Conservation (phyloP, 2,888 invertebrate genomes). For the Lucinisca nassula region DNA sequence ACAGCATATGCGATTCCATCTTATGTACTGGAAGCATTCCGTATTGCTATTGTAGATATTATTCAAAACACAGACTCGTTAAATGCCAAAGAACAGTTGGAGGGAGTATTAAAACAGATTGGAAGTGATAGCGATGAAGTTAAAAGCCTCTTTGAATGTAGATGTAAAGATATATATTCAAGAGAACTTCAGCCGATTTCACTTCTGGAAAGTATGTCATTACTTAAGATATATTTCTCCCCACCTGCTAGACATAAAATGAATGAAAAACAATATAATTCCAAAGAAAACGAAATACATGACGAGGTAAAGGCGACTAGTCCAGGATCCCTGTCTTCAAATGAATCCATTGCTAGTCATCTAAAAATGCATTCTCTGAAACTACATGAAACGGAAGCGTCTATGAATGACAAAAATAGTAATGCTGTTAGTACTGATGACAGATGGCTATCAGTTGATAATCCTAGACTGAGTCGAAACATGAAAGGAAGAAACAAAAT, state of each 20-base stretch:
- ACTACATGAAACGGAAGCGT: no score
- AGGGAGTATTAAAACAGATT: conserved; percentile 12
- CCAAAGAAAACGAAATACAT: neutral
- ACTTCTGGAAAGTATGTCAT: conserved; percentile 39
- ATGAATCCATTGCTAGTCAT: neutral
- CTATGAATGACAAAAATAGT: neutral
- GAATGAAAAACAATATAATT: neutral
- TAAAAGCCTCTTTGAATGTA: conserved; percentile 26
- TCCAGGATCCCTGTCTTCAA: neutral
- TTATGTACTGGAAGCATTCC: conserved; percentile 23
- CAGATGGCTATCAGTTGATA: neutral
- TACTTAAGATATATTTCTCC: conserved; percentile 22
- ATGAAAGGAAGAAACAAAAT: neutral
- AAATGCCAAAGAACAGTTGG: neutral
- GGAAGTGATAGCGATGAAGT: neutral
- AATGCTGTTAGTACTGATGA: neutral
- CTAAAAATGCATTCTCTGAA: neutral
- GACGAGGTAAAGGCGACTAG: neutral
- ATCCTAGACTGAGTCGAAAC: neutral
- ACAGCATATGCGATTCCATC: neutral
- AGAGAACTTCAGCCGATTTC: conserved; percentile 50
- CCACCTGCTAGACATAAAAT: neutral
- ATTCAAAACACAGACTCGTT: neutral
- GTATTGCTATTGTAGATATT: conserved; percentile 30
- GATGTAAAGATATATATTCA: conserved; percentile 46